phyloP scores from a whole-genome alignment of 1,140 invertebrate species.

The Lepidotrigona ventralis region DNA sequence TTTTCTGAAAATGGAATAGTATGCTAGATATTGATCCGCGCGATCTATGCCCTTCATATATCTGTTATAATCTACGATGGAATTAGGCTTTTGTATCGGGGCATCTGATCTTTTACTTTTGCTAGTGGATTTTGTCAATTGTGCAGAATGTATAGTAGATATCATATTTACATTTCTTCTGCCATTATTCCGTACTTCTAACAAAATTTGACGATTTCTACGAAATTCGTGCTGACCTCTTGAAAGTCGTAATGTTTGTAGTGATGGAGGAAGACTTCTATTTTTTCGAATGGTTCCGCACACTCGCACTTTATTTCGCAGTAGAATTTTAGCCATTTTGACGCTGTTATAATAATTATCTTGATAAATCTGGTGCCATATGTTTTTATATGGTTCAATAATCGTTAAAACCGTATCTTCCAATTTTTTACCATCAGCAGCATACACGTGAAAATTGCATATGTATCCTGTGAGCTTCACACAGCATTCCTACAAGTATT shows the following conservation, averaged over 20 bases:
- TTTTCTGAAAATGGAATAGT: no score
- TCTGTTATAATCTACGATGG: no score
- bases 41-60: no score
- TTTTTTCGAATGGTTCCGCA: not conserved
- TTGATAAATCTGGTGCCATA: not conserved
- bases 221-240: not conserved
- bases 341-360: not conserved
- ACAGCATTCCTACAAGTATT: not conserved
- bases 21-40: no score
- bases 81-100: no score
- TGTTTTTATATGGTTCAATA: not conserved
- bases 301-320: not conserved
- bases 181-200: not conserved
- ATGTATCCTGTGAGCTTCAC: not conserved
- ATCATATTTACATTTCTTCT: not conserved
- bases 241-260: not conserved
- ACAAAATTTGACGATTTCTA: not conserved
- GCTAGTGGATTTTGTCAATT: not conserved
- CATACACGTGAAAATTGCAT: not conserved
- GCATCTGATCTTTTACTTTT: no score
- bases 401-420: not conserved
- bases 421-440: not conserved
- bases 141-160: not conserved
- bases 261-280: not conserved
- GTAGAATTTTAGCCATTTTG: not conserved